phyloP scores from a whole-genome alignment of 64 coral and sea anemone genomes.

The Anthopleura sola region DNA sequence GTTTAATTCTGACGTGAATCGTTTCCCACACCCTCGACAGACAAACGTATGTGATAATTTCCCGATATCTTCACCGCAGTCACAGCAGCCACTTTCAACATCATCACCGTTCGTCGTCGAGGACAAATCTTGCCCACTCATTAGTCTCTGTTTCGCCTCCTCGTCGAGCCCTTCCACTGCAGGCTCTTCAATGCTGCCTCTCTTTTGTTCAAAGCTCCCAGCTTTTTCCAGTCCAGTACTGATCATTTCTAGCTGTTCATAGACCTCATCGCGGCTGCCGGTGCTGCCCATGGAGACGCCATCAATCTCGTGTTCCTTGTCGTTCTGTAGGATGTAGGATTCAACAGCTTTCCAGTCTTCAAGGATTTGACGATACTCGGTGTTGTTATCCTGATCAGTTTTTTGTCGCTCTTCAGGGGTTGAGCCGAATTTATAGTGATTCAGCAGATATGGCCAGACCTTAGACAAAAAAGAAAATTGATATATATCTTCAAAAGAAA shows the following conservation, averaged over 20 bases:
- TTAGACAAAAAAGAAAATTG: not conserved
- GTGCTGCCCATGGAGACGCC: conserved; percentile 83
- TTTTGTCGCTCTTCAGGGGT: conserved; percentile 60
- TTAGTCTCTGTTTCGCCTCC: conserved; percentile 29
- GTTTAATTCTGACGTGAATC: conserved; percentile 55
- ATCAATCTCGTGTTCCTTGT: conserved; percentile 81
- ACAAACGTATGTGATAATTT: conserved; percentile 29
- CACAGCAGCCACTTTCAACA: conserved; percentile 79
- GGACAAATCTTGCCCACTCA: conserved; percentile 46
- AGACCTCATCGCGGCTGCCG: conserved; percentile 89
- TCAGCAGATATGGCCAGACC: conserved; percentile 97
- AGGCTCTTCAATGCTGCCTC: conserved; percentile 79
- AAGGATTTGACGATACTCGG: conserved; percentile 52
- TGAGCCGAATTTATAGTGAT: conserved; percentile 88
- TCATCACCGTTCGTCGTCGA: conserved; percentile 52
- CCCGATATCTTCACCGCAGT: conserved; percentile 59
- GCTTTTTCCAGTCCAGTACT: conserved; percentile 51
- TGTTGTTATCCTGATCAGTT: conserved; percentile 27
- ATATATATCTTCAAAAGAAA: not conserved
- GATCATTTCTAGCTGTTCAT: conserved; percentile 91
- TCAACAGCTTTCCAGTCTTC: conserved; percentile 95
- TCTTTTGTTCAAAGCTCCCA: conserved; percentile 31
- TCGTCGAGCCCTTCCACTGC: conserved; percentile 63
- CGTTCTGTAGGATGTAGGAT: conserved; percentile 51
- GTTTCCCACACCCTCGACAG: conserved; percentile 71